Conservation (phyloP, 2,113 vertebrate species). For the Lophotis ruficrista region DNA sequence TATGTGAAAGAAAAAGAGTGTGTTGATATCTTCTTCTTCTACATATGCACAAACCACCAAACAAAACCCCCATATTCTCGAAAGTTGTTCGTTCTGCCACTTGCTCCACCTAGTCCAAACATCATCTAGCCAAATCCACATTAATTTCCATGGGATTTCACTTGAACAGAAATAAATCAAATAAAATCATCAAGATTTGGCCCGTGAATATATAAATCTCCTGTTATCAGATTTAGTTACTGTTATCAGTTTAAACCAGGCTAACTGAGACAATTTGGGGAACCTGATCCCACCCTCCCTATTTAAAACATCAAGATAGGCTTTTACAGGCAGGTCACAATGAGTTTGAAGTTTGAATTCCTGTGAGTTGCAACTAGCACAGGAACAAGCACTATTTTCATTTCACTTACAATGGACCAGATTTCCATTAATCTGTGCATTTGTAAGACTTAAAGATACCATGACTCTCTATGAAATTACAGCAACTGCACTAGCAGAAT, state of each 20-base stretch:
- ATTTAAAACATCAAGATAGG: neutral
- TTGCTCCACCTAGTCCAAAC: neutral
- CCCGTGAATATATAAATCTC: neutral
- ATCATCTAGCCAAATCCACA: neutral
- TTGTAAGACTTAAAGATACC: neutral
- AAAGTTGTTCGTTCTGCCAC: neutral
- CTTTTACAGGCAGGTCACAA: neutral
- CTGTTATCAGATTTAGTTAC: neutral
- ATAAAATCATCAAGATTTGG: neutral
- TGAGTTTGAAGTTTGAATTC: neutral
- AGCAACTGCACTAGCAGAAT: neutral
- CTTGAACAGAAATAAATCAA: neutral
- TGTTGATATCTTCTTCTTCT: neutral
- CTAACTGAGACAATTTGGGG: neutral
- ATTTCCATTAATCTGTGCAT: neutral
- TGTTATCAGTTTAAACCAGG: neutral
- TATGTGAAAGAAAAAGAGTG: neutral
- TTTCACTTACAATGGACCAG: neutral
- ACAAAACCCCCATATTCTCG: fast-evolving
- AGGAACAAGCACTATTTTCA: neutral
- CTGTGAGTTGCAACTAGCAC: neutral
- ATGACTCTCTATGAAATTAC: neutral
- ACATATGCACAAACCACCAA: neutral
- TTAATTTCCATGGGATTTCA: neutral
- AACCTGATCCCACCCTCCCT: neutral